A percentile compares a stretch with the other conserved stretches of the same genome.
These are phyloP conservation scores for Neosilurus hyrtlii DNA, from an alignment of 2,797 vertebrate genomes.

Conservation along the genomic window DNA sequence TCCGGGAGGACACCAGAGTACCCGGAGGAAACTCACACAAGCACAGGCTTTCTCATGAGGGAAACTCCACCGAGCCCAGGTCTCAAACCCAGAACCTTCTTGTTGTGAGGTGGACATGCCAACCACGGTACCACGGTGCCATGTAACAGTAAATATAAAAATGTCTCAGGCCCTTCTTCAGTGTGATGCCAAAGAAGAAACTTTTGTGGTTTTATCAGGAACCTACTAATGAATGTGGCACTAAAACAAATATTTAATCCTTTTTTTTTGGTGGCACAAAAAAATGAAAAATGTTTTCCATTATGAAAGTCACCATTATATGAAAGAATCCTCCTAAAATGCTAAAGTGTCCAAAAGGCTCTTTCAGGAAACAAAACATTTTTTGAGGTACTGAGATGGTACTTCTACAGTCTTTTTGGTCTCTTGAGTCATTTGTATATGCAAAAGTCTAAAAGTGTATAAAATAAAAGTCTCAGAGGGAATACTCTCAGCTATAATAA, in stretches of 20 bases:
- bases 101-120: too few species aligned
- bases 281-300: neutral
- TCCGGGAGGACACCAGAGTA: too few species aligned
- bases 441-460: neutral
- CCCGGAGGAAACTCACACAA: too few species aligned
- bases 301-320: neutral
- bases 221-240: slow-evolving; percentile 3
- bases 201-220: neutral
- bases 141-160: neutral
- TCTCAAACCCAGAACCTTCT: too few species aligned
- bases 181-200: neutral
- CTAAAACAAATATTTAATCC: neutral
- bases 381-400: neutral
- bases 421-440: neutral
- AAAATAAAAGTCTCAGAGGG: neutral
- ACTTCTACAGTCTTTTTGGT: neutral
- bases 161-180: neutral
- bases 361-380: neutral
- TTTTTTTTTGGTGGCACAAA: neutral
- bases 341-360: neutral
- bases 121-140: too few species aligned
- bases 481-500: neutral
- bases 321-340: neutral
- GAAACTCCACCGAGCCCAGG: too few species aligned
- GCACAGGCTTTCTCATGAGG: too few species aligned